These are phyloP conservation scores for Caenorhabditis zanzibari DNA, from an alignment of 2,888 invertebrate genomes.

Conservation along the genomic window DNA sequence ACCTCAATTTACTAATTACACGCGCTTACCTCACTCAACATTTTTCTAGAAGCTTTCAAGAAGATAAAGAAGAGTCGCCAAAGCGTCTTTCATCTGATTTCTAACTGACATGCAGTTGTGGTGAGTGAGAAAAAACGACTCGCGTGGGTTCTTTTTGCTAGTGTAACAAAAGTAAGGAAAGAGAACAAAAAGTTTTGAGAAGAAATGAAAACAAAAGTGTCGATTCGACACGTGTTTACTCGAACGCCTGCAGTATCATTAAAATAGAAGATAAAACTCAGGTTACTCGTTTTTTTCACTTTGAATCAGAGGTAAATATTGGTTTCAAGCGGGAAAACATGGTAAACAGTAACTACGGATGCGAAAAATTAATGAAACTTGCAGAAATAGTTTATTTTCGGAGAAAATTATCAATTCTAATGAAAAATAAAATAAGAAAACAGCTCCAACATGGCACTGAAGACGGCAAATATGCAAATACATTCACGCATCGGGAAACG, in stretches of 20 bases:
- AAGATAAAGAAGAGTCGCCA: conserved; percentile 17
- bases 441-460: conserved; percentile 11
- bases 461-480: conserved; percentile 17
- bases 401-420: background rate
- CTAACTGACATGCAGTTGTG: conserved; percentile 46
- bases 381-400: background rate
- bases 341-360: background rate
- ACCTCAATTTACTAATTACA: conserved; percentile 11
- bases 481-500: background rate
- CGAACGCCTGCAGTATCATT: conserved; percentile 22
- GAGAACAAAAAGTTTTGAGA: conserved; percentile 38
- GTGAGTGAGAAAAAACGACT: conserved; percentile 22
- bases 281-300: background rate
- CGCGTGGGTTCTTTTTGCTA: conserved; percentile 29
- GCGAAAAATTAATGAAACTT: background rate
- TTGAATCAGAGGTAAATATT: no score
- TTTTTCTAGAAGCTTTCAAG: conserved; percentile 10
- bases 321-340: no score
- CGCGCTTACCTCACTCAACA: conserved; percentile 45
- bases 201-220: conserved; percentile 53
- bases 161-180: conserved; percentile 50
- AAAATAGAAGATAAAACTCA: conserved; percentile 15
- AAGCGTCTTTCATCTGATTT: conserved; percentile 52
- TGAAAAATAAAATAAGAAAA: conserved; percentile 1
- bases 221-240: conserved; percentile 46